A percentile compares a stretch with the other conserved stretches of the same genome.
Evolutionary conservation across 2,113 vertebrate species (phyloP).

Genomic region (Brachirus orientalis): DNA sequence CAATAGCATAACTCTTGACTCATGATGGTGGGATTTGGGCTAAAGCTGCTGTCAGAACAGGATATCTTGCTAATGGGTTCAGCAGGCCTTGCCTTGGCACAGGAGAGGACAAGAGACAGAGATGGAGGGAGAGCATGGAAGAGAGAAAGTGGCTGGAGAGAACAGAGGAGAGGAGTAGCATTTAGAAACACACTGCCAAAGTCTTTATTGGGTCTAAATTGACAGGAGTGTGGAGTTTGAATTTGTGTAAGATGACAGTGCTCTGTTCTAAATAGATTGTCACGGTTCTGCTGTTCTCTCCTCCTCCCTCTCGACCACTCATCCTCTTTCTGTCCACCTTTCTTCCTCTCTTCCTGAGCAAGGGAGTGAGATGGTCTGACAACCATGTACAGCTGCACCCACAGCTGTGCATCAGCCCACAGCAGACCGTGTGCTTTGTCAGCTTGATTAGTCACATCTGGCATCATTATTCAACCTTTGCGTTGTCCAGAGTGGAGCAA

Average conservation of each 20-base stretch:
- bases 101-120: conserved; percentile 8
- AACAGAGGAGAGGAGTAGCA: background rate
- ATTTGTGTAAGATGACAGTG: conserved; percentile 31
- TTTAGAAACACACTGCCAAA: conserved; percentile 7
- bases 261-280: conserved; percentile 48
- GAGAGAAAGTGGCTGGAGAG: background rate
- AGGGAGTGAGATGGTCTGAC: conserved; percentile 35
- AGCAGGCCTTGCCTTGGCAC: conserved; percentile 49
- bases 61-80: conserved; percentile 69
- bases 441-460: conserved; percentile 79
- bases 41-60: conserved; percentile 71
- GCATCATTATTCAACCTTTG: conserved; percentile 63
- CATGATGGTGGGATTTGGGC: conserved; percentile 69
- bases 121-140: background rate
- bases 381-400: conserved; percentile 71
- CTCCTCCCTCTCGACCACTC: conserved; percentile 21
- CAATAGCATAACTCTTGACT: conserved; percentile 72
- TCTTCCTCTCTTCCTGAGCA: conserved; percentile 3
- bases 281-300: too few species aligned
- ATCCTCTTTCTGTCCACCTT: background rate
- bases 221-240: conserved; percentile 28
- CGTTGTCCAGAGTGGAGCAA: conserved; percentile 26
- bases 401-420: conserved; percentile 71
- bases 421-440: conserved; percentile 71
- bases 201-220: conserved; percentile 26